Evolutionary conservation across 2,888 invertebrate species (phyloP).

Genomic region (Apodemia hepburni): DNA sequence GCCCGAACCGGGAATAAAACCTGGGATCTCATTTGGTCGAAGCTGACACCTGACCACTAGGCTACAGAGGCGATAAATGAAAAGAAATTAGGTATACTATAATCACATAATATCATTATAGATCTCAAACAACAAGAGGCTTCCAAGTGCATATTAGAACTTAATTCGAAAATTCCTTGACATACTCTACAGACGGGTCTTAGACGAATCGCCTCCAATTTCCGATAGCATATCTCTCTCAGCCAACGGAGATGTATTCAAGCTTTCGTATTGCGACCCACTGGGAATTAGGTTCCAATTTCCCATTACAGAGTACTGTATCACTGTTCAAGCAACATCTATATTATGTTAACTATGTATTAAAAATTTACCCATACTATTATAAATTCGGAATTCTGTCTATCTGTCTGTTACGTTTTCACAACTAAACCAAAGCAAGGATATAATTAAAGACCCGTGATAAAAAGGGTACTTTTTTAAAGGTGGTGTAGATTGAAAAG

Average conservation of each 20-base stretch:
- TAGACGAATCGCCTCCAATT: slow-evolving; percentile 2
- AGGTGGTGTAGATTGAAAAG: no score
- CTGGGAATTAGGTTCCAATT: not conserved
- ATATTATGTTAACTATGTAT: not conserved
- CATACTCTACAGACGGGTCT: not conserved
- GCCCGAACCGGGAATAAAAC: no score
- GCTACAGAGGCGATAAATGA: no score
- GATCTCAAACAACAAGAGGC: not conserved
- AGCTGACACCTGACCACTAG: no score
- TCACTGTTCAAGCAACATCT: not conserved
- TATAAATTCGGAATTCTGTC: no score
- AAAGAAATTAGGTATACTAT: no score
- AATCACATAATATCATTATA: not conserved
- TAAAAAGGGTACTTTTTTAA: no score
- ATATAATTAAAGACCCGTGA: no score
- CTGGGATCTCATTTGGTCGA: no score
- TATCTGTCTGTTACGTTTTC: no score
- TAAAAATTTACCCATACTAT: no score
- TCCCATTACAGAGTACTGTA: not conserved
- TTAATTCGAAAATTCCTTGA: not conserved
- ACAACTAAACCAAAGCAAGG: no score
- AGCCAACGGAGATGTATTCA: slow-evolving; percentile 9
- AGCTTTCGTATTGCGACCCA: not conserved
- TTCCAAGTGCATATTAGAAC: not conserved
- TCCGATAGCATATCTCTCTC: slow-evolving; percentile 12